These are phyloP conservation scores for Phoenicopterus ruber DNA, from an alignment of 2,113 vertebrate genomes.

Conservation along the genomic window DNA sequence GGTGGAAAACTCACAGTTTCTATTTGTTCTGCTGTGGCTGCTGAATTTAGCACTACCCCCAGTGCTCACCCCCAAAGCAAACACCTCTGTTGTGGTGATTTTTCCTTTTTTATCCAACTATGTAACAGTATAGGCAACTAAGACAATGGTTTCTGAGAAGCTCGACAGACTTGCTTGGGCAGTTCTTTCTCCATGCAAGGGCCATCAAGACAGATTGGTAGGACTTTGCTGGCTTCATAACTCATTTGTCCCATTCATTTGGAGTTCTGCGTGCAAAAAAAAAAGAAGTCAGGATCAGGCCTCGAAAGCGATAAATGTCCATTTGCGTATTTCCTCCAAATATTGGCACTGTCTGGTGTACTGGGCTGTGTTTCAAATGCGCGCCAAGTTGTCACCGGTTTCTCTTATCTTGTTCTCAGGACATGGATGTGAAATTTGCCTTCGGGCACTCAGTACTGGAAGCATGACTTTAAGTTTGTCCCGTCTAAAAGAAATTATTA, in stretches of 20 bases:
- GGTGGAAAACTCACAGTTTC: conserved; percentile 34
- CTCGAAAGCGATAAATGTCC: neutral
- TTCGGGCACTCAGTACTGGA: neutral
- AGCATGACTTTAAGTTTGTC: neutral
- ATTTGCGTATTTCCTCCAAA: neutral
- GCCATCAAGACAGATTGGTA: neutral
- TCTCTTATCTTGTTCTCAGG: neutral
- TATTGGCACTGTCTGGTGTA: neutral
- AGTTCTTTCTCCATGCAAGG: neutral
- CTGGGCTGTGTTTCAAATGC: neutral
- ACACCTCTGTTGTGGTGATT: neutral
- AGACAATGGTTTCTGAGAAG: neutral
- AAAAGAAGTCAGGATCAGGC: neutral
- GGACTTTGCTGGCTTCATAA: neutral
- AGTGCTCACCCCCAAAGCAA: neutral
- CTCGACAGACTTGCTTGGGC: neutral
- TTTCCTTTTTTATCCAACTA: neutral
- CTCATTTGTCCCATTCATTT: neutral
- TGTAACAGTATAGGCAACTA: neutral
- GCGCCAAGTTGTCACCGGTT: neutral
- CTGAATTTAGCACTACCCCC: neutral
- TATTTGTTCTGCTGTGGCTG: conserved; percentile 36
- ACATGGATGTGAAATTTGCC: conserved; percentile 1
- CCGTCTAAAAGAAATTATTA: neutral
- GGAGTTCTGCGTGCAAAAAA: neutral